These are phyloP conservation scores for Elegia similella DNA, from an alignment of 2,888 invertebrate species.

Conservation along the genomic window DNA sequence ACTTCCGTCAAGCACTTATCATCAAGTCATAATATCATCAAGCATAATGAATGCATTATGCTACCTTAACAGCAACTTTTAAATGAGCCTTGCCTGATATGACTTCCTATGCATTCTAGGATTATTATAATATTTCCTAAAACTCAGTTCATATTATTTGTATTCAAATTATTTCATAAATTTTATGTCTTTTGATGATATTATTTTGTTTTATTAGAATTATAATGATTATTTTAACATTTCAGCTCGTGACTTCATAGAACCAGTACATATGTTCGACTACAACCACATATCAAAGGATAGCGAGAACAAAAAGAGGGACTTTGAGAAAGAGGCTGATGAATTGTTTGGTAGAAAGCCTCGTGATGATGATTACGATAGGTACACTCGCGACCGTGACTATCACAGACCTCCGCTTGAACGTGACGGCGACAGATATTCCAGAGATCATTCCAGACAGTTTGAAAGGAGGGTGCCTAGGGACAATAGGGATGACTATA, in stretches of 20 bases:
- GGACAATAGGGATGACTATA: slow-evolving; percentile 33
- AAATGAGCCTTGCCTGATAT: no score
- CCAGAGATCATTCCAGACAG: slow-evolving; percentile 36
- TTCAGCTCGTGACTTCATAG: slow-evolving; percentile 80
- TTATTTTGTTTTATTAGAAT: not conserved
- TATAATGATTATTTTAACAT: not conserved
- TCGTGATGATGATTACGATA: slow-evolving; percentile 43
- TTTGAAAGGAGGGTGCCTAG: slow-evolving; percentile 27
- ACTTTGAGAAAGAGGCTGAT: slow-evolving; percentile 65
- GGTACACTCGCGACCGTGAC: slow-evolving; percentile 40
- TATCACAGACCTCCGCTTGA: slow-evolving; percentile 9
- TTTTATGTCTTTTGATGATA: not conserved
- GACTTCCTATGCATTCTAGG: not conserved
- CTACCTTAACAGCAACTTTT: no score
- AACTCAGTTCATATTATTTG: not conserved
- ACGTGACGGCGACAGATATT: slow-evolving; percentile 28
- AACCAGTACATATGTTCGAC: slow-evolving; percentile 86
- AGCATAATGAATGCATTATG: no score
- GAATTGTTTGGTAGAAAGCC: slow-evolving; percentile 56
- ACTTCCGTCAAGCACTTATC: no score
- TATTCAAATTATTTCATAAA: not conserved
- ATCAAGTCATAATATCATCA: no score
- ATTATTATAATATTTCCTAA: not conserved
- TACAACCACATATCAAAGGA: slow-evolving; percentile 84
- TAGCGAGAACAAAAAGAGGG: slow-evolving; percentile 51